A percentile compares a stretch with the other conserved stretches of the same genome.
These are phyloP conservation scores for Pseudonaja textilis DNA, from an alignment of 2,113 vertebrate species.

Conservation along the genomic window DNA sequence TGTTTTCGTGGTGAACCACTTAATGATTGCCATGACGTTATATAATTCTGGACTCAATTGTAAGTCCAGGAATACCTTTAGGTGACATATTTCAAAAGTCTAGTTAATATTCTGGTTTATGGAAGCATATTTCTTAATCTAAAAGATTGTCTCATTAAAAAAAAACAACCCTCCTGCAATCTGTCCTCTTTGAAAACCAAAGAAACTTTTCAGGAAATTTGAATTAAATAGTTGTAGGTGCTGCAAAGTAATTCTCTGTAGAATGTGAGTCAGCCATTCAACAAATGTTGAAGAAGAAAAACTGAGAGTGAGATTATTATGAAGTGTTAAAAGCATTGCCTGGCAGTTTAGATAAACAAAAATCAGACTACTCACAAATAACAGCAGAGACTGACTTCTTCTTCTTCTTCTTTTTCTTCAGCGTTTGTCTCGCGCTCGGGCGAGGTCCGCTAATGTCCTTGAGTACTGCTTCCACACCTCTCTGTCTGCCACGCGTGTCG, in stretches of 20 bases:
- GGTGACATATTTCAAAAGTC: not conserved
- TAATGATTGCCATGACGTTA: fast-evolving
- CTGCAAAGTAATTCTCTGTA: conserved; percentile 7
- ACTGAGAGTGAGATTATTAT: conserved; percentile 31
- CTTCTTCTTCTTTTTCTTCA: no score
- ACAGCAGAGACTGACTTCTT: conserved; percentile 17
- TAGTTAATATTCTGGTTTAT: not conserved
- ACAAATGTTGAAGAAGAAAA: conserved; percentile 14
- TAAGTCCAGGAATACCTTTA: not conserved
- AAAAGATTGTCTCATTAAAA: not conserved
- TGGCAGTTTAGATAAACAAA: conserved; percentile 49
- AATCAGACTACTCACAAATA: conserved; percentile 42
- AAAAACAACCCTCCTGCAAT: not conserved
- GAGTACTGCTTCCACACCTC: no score
- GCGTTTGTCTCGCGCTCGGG: no score
- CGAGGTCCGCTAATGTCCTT: no score
- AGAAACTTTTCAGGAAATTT: not conserved
- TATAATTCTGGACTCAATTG: not conserved
- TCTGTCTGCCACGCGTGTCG: no score
- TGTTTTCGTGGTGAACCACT: not conserved
- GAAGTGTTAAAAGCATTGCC: conserved; percentile 42
- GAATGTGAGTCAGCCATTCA: conserved; percentile 22
- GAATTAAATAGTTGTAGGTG: not conserved
- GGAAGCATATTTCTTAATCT: not conserved
- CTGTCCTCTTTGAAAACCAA: conserved; percentile 9